Evolutionary conservation across 2,888 invertebrate species (phyloP).

Genomic region (Malthinus seriepunctatus): DNA sequence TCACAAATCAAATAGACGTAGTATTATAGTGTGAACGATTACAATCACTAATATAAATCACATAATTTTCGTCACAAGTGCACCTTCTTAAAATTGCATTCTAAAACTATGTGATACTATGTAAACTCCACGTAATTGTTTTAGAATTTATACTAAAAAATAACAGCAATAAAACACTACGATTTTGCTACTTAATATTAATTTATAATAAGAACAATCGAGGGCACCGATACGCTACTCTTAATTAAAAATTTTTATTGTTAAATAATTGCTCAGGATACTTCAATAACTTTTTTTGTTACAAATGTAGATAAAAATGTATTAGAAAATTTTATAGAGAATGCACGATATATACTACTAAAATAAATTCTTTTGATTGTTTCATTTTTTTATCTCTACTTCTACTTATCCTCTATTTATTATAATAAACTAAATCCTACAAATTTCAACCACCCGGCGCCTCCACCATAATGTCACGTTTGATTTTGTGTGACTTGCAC

Average conservation of each 20-base stretch:
- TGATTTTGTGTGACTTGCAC: too few relatives aligned
- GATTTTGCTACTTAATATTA: background rate
- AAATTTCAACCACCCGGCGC: too few relatives aligned
- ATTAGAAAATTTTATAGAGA: too few relatives aligned
- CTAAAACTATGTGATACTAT: conserved; percentile 54
- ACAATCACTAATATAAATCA: conserved; percentile 17
- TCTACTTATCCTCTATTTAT: too few relatives aligned
- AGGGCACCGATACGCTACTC: background rate
- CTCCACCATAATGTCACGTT: too few relatives aligned
- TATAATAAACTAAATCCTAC: too few relatives aligned
- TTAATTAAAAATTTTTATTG: background rate
- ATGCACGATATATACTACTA: too few relatives aligned
- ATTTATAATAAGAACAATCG: background rate
- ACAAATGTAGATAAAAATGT: too few relatives aligned
- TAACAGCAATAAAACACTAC: conserved; percentile 20
- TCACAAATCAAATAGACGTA: conserved; percentile 70
- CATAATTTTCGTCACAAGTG: conserved; percentile 47
- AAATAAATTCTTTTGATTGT: too few relatives aligned
- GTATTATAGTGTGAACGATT: conserved; percentile 61
- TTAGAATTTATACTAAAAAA: conserved; percentile 27
- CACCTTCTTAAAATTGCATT: conserved; percentile 51
- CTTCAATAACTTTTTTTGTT: too few relatives aligned
- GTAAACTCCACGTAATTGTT: conserved; percentile 24
- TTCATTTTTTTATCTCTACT: too few relatives aligned
- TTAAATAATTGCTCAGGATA: conserved; percentile 3